Evolutionary conservation across 2,113 vertebrate genomes (phyloP), one percentile per base, ranked within the genome.

Genomic region (Antechinus stuartii): DNA sequence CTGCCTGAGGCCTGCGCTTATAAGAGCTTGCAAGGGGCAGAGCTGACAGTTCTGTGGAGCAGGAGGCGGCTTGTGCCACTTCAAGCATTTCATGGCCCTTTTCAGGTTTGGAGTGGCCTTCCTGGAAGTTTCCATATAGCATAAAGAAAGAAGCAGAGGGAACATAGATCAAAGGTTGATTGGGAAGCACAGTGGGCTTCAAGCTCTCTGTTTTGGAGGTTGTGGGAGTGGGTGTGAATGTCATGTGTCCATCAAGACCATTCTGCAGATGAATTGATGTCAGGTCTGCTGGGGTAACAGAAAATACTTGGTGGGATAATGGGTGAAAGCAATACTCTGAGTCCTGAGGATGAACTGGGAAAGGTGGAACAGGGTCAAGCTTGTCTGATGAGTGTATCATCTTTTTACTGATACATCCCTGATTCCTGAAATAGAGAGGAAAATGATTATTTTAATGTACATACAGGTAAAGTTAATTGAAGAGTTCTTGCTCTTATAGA

Each of bases 141-240:
- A 99, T 99, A 94, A 99, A 98, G 92, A 99, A 96, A 0, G 99
- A 99, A 19, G 99, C 97, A 94, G 99, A 99, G 0, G 99, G 99
- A 96, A 99, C 97, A 89, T 99, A 99, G 54, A 99, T 96, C 93
- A 99, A 91, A 26, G 97, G 97, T 55, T 98, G 98, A 9, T 57
- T 96, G 8, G 98, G 92, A 49, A 98, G 94, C 93, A 98, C 68
- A 23, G 97, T 42, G 53, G 98, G 92, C 92, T 97, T 97, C 56
- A 94, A 56, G 25, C 92, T 95, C 68, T 98, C 98, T 42, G 57
- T 0, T 2, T 97, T 97, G 2, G 90, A 97, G 93, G 94, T 8
- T 27, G 91, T 35, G 16, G 96, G 12, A 0, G 0, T 2, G 12
- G 96, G 68, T 50, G 96, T 23, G 42, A 96, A 24, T 2, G 95